phyloP scores from a whole-genome alignment of 2,113 vertebrate species.

The Oryctolagus cuniculus region mOryCun1.1 NC_091437.1:17697001-17697500 shows the following conservation, averaged over 20 bases:
- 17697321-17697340: neutral
- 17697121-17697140: neutral
- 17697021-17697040: neutral
- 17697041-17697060: neutral
- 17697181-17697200: conserved; percentile 5
- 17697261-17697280: conserved; percentile 18
- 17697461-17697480: neutral
- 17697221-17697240: neutral
- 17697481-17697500: neutral
- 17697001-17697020: neutral
- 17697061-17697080: neutral
- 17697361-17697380: conserved; percentile 24
- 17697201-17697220: conserved; percentile 11
- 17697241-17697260: conserved; percentile 24
- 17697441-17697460: neutral
- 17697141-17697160: conserved; percentile 35
- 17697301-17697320: neutral
- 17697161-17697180: neutral
- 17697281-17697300: neutral
- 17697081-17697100: neutral
- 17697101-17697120: neutral
- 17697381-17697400: neutral
- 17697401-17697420: conserved; percentile 48
- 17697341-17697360: neutral
- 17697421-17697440: neutral